phyloP scores from a whole-genome alignment of 2,888 invertebrate species.

The Camponotus fellah region DNA sequence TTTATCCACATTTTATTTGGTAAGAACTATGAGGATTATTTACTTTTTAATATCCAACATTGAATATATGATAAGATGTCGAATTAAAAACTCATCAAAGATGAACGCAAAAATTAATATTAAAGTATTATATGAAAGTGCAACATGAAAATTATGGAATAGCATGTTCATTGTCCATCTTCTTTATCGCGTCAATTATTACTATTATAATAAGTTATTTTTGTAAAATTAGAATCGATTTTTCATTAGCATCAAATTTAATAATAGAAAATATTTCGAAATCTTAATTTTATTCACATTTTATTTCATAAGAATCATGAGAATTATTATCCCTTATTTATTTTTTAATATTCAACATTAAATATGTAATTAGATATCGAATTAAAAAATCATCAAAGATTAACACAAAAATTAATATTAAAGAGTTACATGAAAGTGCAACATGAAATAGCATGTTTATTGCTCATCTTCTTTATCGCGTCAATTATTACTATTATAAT shows the following conservation, averaged over 20 bases:
- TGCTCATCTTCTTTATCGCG: too few species aligned
- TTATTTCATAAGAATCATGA: not conserved
- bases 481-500: too few species aligned
- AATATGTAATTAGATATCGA: not conserved
- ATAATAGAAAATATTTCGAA: too few species aligned
- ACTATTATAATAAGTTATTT: too few species aligned
- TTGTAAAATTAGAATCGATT: too few species aligned
- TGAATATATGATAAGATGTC: not conserved
- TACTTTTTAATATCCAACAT: not conserved
- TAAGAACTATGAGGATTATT: not conserved
- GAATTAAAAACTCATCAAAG: constrained; percentile 4
- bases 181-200: not conserved
- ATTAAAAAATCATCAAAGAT: constrained; percentile 5
- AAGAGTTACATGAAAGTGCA: too few species aligned
- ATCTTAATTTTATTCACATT: not conserved
- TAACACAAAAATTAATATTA: too few species aligned
- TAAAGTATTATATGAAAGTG: too few species aligned
- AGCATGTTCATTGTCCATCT: not conserved
- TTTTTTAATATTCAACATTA: not conserved
- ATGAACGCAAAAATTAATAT: not conserved
- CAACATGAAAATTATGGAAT: too few species aligned
- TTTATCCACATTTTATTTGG: not conserved
- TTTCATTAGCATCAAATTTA: too few species aligned
- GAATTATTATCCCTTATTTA: not conserved
- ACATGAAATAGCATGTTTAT: too few species aligned